Conservation (phyloP, 2,113 vertebrate genomes). For the Sphaerodactylus townsendi region DNA sequence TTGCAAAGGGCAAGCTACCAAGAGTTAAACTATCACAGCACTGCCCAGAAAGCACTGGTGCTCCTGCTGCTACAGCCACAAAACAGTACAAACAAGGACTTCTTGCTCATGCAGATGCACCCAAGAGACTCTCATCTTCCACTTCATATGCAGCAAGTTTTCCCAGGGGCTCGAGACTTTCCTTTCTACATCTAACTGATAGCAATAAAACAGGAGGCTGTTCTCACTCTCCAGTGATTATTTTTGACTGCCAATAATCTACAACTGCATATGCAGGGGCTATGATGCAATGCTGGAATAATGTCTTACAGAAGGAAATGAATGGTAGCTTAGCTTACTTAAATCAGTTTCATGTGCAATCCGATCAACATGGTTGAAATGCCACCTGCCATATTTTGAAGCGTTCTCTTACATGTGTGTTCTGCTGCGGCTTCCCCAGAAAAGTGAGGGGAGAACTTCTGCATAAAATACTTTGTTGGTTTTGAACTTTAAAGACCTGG, state of each 20-base stretch:
- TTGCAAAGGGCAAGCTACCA: slow-evolving; percentile 1
- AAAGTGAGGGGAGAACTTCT: no score
- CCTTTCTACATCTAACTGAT: slow-evolving; percentile 20
- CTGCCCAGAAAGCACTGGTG: no score
- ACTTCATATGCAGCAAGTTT: slow-evolving; percentile 11
- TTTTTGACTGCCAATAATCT: slow-evolving; percentile 30
- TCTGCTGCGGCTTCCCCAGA: no score
- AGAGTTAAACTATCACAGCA: slow-evolving; percentile 1
- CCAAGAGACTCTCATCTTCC: neutral
- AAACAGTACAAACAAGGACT: neutral
- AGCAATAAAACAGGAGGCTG: slow-evolving; percentile 16
- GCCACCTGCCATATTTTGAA: no score
- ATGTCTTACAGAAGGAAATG: no score
- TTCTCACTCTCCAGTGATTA: slow-evolving; percentile 6
- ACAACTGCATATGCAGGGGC: neutral
- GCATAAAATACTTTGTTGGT: no score
- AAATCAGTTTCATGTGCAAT: no score
- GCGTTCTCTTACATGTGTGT: no score
- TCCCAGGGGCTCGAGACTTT: slow-evolving; percentile 12
- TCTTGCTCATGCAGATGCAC: neutral
- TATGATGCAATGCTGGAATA: neutral
- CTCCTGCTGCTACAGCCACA: neutral
- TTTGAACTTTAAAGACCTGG: no score
- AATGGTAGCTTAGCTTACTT: neutral
- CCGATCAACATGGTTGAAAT: neutral